These are phyloP conservation scores for Apotomis capreana DNA, from an alignment of 2,888 invertebrate species.

Conservation along the genomic window DNA sequence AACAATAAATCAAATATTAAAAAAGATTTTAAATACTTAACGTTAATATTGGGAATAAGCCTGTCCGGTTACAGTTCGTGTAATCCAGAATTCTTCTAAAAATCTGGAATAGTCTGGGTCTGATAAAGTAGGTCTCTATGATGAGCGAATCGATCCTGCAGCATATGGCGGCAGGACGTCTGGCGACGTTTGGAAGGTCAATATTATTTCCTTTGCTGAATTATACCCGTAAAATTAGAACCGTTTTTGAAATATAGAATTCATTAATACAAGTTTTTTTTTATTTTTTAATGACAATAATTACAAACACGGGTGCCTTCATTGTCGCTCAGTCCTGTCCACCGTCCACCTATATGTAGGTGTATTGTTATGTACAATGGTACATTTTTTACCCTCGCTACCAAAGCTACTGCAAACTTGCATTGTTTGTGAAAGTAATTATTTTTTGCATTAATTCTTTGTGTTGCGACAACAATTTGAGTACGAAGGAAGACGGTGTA, in stretches of 20 bases:
- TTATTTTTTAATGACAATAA: too few relatives aligned
- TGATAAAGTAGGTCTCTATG: constrained; percentile 1
- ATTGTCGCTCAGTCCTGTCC: constrained; percentile 2
- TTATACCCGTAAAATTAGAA: neutral
- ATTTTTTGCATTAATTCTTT: constrained; percentile 5
- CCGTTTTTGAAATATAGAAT: neutral
- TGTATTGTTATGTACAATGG: neutral
- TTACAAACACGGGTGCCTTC: neutral
- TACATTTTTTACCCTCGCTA: neutral
- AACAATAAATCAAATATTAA: too few relatives aligned
- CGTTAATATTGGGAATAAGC: too few relatives aligned
- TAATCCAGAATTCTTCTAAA: too few relatives aligned
- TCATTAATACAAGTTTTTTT: too few relatives aligned
- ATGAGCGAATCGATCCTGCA: constrained; percentile 13
- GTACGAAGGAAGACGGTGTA: neutral
- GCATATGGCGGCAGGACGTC: constrained; percentile 10
- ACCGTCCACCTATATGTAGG: too few relatives aligned
- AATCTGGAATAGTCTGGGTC: neutral
- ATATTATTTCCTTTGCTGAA: neutral
- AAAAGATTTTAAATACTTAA: too few relatives aligned
- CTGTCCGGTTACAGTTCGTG: too few relatives aligned
- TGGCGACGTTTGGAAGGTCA: neutral
- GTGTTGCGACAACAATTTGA: neutral
- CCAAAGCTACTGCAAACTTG: constrained; percentile 2
- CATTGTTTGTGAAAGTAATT: constrained; percentile 11